A percentile compares a stretch with the other conserved stretches of the same genome.
phyloP scores from a whole-genome alignment of 1,140 invertebrate species.

The Ganaspis sp. region DNA sequence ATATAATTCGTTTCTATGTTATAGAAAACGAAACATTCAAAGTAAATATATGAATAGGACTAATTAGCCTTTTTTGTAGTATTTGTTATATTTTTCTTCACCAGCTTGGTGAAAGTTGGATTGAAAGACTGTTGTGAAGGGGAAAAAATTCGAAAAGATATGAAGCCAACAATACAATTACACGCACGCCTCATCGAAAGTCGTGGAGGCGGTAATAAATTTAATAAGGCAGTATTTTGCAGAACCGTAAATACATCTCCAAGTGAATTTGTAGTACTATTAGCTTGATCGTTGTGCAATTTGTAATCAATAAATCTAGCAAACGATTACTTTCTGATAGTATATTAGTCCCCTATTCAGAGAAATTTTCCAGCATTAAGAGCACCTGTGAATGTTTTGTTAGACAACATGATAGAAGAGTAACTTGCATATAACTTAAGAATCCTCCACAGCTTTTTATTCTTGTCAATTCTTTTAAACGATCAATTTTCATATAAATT shows the following conservation, averaged over 20 bases:
- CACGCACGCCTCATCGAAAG: neutral
- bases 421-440: neutral
- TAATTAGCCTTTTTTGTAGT: no score
- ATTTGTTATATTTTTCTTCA: neutral
- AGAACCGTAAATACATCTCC: constrained; percentile 62
- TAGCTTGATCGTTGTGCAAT: constrained; percentile 65
- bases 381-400: constrained; percentile 23
- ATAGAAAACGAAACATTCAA: no score
- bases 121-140: neutral
- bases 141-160: neutral
- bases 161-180: constrained; percentile 1
- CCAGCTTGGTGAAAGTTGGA: neutral
- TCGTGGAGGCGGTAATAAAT: constrained; percentile 31
- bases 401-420: neutral
- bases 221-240: constrained; percentile 57
- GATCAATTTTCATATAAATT: no score
- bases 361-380: constrained; percentile 51
- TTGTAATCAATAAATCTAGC: constrained; percentile 67
- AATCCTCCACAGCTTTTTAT: neutral
- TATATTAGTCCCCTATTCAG: neutral
- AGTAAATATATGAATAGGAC: no score
- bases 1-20: no score
- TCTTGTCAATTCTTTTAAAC: no score
- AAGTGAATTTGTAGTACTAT: constrained; percentile 51
- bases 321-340: constrained; percentile 43